Evolutionary conservation across 2,113 vertebrate genomes (phyloP), one percentile per base, ranked within the genome.

Genomic region (Petroica traversi): DNA sequence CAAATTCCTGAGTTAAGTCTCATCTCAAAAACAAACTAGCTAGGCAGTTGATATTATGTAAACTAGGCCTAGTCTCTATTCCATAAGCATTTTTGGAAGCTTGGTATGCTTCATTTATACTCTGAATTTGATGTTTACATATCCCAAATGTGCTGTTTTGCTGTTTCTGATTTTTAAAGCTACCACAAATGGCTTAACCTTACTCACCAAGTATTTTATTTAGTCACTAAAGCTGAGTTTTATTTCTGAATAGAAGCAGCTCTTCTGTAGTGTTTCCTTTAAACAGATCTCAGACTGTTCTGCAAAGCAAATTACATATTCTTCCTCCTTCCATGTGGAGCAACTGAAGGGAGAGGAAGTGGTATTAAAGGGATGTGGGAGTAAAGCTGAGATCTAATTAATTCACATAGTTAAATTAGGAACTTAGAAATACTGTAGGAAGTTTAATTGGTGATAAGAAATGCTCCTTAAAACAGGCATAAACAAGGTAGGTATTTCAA

Each of bases 371-470:
- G 88, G 86, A 76, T 68, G 66, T 76, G 43, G 78, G 82, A 84
- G 46, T 64, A 67, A 38, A 84, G 18, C 67, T 79, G 16, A 31
- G n/a, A 33, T 81, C 63, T 89, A 93, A 95, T 94, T 92, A 88
- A 96, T 92, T 77, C 95, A 66, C 62, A 16, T 82, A 77, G 88
- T 92, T 94, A 95, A 97, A 93, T 93, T 93, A 80, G 88, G 71
- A 94, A 88, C 72, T 85, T 77, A 88, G 34, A 90, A 90, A 90
- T 94, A 84, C 41, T 94, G 75, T 94, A 80, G 85, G 85, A 85
- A 88, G 72, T 86, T 89, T 81, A 88, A 96, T 95, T 95, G 93
- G 77, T 84, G 55, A 22, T 41, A 79, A 89, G 61, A 92, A 93
- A 63, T 52, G 45, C 19, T 74, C 61, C 87, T 91, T 88, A 88